Base-by-base conservation (phyloP, 2,797 vertebrate genomes). In the Sphenodon punctatus region DNA sequence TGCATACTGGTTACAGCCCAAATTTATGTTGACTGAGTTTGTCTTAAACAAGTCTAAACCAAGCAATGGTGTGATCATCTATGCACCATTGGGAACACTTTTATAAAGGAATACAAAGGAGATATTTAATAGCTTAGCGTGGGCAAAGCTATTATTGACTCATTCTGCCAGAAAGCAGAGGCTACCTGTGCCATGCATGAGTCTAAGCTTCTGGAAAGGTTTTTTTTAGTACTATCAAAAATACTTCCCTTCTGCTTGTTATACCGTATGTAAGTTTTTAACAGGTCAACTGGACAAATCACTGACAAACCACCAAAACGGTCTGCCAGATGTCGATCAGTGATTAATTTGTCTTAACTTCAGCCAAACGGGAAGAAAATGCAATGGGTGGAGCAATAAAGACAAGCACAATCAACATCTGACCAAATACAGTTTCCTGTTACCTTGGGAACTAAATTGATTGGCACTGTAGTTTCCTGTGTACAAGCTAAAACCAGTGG, bases 371-470 rank as follows among this genome's bases (percentile, higher is more conserved):
- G 96, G 96, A 96, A 96, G 92, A 95, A 94, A 93, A 93, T 89
- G 87, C 39, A 76, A 93, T 93, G 95, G 95, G 95, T 94, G 94
- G 96, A 90, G 94, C 93, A 70, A 70, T 84, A 93, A 85, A 91
- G 88, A 93, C 80, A 67, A 94, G 92, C 91, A 94, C 94, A 96
- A 96, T 96, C 94, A 95, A 94, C 95, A 96, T 94, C 93, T 78
- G 94, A 93, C 92, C 91, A 91, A 94, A 91, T 89, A 95, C 91
- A 87, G 95, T 81, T 97, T 97, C 96, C 96, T 96, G 96, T 96
- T 94, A 96, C 95, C 94, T 96, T 96, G 96, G 95, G 95, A 97
- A 97, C 95, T 30, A 85, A 93, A 91, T 84, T 95, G 96, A 96
- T 96, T 96, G 95, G 95, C 93, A 95, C 75, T 27, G 87, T 0